Conservation (phyloP, 2,797 vertebrate genomes). For the Pangasius macronema region DNA sequence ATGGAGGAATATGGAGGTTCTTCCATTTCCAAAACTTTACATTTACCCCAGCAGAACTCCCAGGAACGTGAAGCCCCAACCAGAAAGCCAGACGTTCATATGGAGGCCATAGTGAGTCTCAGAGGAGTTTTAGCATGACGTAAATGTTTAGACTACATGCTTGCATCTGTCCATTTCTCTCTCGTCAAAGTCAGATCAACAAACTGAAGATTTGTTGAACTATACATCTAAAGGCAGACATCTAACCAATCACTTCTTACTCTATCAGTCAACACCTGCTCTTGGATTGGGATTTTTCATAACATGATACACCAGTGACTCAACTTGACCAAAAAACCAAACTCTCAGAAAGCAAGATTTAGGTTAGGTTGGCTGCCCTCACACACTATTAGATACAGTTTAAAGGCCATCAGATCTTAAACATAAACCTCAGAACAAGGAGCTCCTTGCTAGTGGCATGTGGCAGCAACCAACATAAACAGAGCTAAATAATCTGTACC, state of each 20-base stretch:
- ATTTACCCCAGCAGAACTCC: neutral
- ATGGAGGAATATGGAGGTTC: neutral
- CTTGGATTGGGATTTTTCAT: neutral
- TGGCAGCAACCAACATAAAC: neutral
- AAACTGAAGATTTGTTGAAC: neutral
- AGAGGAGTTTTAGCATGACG: neutral
- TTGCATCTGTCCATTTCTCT: no score
- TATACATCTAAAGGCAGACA: neutral
- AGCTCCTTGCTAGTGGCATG: neutral
- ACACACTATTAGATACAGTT: neutral
- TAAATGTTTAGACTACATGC: slow-evolving; percentile 34
- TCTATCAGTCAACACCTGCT: neutral
- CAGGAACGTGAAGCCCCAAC: neutral
- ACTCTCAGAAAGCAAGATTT: neutral
- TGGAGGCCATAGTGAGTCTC: neutral
- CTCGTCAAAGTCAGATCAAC: neutral
- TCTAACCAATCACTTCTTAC: neutral
- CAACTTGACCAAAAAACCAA: neutral
- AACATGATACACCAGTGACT: neutral
- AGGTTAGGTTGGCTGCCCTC: neutral
- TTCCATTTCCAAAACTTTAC: neutral
- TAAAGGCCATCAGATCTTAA: neutral
- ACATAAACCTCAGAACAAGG: neutral
- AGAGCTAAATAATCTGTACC: neutral
- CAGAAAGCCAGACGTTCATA: neutral